Evolutionary conservation across 1,140 invertebrate species (phyloP), one percentile per base, ranked within the genome.

Genomic region (Lepidurus couesii): DNA sequence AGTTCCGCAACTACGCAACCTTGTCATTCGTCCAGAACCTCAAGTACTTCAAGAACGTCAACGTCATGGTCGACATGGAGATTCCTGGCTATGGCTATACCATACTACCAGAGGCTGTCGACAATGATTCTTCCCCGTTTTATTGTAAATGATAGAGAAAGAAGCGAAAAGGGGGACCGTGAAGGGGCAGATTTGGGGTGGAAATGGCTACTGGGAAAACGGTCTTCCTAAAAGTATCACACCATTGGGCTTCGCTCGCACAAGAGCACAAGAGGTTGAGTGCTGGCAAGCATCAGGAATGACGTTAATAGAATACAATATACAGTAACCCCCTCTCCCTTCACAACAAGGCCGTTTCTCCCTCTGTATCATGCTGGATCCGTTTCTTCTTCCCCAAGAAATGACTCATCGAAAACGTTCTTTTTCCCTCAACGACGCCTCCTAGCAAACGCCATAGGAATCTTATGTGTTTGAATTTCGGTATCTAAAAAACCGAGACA

Each of bases 261-360:
- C 34, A 34, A 34, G 34, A 34, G 34, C 34, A 3, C 34, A 34
- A 34, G 34, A 34, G 34, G 34, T 34, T 34, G 53, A n/a, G 53
- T 65, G 53, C 53, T 65, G 53, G 53, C 53, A 65, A 65, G 16
- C 53, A 65, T 65, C 53, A 65, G 53, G 21, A 65, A 65, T 34
- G 34, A 65, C 53, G 53, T 65, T 65, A 65, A 65, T 65, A 65
- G 53, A 65, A 65, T 65, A 65, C 53, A 65, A 65, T 13, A n/a
- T 65, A 65, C 53, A 21, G 7, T 65, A 65, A 65, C 53, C 53
- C 21, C 21, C 13, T 65, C 53, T 21, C 16, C 8, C 53, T 21
- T 21, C 53, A 9, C 16, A 65, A 65, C 53, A n/a, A 13, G 8
- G 53, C 13, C 21, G 16, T 16, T 65, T 16, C 53, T 21, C 13